phyloP scores from a whole-genome alignment of 2,113 vertebrate species.

The Regulus satrapa region DNA sequence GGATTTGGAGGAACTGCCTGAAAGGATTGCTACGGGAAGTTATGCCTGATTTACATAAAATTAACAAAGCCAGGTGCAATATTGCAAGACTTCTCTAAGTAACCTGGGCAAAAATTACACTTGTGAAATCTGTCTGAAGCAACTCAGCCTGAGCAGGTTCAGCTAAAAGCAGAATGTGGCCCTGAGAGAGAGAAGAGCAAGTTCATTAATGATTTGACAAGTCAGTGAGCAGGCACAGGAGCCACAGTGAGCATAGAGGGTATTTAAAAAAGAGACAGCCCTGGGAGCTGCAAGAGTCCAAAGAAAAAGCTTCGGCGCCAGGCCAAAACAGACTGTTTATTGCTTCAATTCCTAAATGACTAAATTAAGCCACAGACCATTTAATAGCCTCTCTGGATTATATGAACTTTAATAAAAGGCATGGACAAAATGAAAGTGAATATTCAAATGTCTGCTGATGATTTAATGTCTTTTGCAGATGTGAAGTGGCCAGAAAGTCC shows the following conservation, averaged over 20 bases:
- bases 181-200: neutral
- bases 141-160: neutral
- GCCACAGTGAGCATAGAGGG: neutral
- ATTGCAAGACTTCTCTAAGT: neutral
- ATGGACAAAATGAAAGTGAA: neutral
- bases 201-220: conserved; percentile 37
- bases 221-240: conserved; percentile 21
- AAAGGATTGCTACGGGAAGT: neutral
- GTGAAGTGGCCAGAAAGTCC: neutral
- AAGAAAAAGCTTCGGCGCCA: neutral
- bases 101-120: neutral
- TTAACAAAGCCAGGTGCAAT: conserved; percentile 1
- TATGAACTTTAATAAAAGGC: neutral
- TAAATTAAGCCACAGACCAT: conserved; percentile 20
- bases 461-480: neutral
- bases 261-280: conserved; percentile 12
- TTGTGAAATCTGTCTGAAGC: conserved; percentile 23
- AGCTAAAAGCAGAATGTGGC: conserved; percentile 20
- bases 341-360: conserved; percentile 15
- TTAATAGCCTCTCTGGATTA: conserved; percentile 32
- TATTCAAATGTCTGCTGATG: neutral
- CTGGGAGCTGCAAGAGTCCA: neutral
- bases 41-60: neutral
- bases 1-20: neutral
- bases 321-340: conserved; percentile 35